These are phyloP conservation scores for Semibalanus balanoides DNA, from an alignment of 1,140 invertebrate species.

Conservation along the genomic window DNA sequence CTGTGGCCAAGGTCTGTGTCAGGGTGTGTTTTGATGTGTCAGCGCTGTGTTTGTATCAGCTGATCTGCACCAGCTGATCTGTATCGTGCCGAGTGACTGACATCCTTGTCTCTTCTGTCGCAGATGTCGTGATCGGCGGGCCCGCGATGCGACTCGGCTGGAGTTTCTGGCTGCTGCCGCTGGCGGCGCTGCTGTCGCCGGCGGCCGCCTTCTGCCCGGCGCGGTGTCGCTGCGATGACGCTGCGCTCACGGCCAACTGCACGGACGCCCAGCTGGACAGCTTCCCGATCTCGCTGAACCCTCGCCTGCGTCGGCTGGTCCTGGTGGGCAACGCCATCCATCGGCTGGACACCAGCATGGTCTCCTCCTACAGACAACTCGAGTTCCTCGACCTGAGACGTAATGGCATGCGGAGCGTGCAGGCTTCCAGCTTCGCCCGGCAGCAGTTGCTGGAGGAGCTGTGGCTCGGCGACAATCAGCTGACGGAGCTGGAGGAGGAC, in stretches of 20 bases:
- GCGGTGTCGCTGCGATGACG: constrained; percentile 1
- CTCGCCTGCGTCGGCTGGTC: background rate
- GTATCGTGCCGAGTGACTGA: too few relatives aligned
- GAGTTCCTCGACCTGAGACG: background rate
- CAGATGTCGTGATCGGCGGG: background rate
- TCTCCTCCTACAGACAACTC: background rate
- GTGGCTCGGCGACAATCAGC: constrained; percentile 37
- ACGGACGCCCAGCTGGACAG: constrained; percentile 3
- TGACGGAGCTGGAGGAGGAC: constrained; percentile 47
- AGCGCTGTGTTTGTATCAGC: too few relatives aligned
- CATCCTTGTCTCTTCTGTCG: background rate
- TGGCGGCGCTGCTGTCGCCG: background rate
- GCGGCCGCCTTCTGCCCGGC: background rate
- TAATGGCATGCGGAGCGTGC: background rate
- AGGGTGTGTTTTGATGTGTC: too few relatives aligned
- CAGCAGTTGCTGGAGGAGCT: background rate
- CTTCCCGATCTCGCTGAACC: background rate
- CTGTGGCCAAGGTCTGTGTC: too few relatives aligned
- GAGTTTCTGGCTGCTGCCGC: background rate
- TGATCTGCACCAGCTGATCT: too few relatives aligned
- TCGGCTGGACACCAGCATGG: background rate
- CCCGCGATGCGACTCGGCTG: background rate
- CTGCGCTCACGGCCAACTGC: background rate
- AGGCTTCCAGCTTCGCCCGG: background rate
- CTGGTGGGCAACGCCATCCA: background rate